Base-by-base conservation (phyloP, 2,113 vertebrate genomes). In the Ondatra zibethicus region DNA sequence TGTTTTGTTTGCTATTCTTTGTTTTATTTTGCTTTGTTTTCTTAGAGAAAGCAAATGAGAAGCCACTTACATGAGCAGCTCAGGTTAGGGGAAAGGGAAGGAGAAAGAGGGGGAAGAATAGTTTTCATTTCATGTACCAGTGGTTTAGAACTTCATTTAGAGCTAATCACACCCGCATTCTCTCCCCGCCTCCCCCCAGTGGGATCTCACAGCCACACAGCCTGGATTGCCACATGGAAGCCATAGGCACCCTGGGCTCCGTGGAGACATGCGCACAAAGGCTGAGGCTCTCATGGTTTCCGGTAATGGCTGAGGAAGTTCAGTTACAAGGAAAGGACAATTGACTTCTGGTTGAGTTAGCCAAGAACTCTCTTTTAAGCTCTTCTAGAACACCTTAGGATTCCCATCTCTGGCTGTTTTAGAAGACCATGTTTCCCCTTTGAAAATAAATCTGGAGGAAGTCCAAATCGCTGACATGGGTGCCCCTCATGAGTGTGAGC, bases 101-200 rank as follows among this genome's bases (percentile, higher is more conserved):
- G 77, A 96, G 95, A 97, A 89, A 98, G 95, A 96, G 91, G 94
- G 92, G 68, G 33, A 96, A 97, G 95, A 95, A 97, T 96, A 98
- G 98, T 98, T 99, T 99, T 98, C 84, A 96, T 98, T 98, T 98
- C 98, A 97, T 98, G 98, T 98, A 98, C 96, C 97, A 97, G 96
- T 98, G 96, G 96, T 97, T 99, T 97, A 98, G 98, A 99, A 98
- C 98, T 98, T 99, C 58, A 17, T 98, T 98, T 98, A 98, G 96
- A 97, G 91, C 94, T 98, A 98, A 98, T 98, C 98, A 98, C 97
- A 97, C 93, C 98, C 96, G 97, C 86, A 33, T 95, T 96, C 96
- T 95, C 95, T 96, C 96, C 91, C 31, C 16, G 97, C 88, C 97
- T 86, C 27, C 96, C 97, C 92, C 23, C 19, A 97, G 96, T 97